Evolutionary conservation across 2,888 invertebrate species (phyloP).

Genomic region (Philereme vetulata): DNA sequence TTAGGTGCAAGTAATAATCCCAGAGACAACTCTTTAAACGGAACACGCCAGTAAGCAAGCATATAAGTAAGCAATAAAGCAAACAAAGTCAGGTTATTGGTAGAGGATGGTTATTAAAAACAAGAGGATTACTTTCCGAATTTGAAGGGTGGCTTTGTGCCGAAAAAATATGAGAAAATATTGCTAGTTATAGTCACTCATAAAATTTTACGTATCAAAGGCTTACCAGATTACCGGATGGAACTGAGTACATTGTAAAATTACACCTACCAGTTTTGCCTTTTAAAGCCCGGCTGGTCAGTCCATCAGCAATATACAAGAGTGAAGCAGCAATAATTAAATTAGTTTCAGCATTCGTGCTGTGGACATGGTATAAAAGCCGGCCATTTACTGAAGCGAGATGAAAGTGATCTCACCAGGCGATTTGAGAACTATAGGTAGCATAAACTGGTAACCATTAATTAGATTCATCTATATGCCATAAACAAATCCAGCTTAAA

Average conservation of each 20-base stretch:
- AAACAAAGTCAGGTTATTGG: background rate
- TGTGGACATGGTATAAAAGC: background rate
- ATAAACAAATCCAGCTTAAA: too few relatives aligned
- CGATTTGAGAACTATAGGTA: too few relatives aligned
- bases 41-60: too few relatives aligned
- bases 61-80: too few relatives aligned
- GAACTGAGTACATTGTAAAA: background rate
- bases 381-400: background rate
- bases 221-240: constrained; percentile 8
- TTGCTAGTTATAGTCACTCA: background rate
- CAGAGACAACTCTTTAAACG: too few relatives aligned
- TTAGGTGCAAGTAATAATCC: too few relatives aligned
- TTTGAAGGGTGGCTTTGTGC: constrained; percentile 7
- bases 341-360: background rate
- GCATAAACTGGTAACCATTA: too few relatives aligned
- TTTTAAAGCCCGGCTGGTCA: constrained; percentile 2
- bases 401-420: background rate
- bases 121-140: background rate
- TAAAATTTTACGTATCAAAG: constrained; percentile 15
- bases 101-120: background rate
- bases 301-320: background rate
- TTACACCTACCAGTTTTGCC: background rate
- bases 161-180: constrained; percentile 9
- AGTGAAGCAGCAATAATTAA: background rate
- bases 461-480: too few relatives aligned